Percentiles rank a stretch among this genome's conserved stretches.
Evolutionary conservation across 1,140 invertebrate genomes (phyloP).

Genomic region (Hyles vespertilio): DNA sequence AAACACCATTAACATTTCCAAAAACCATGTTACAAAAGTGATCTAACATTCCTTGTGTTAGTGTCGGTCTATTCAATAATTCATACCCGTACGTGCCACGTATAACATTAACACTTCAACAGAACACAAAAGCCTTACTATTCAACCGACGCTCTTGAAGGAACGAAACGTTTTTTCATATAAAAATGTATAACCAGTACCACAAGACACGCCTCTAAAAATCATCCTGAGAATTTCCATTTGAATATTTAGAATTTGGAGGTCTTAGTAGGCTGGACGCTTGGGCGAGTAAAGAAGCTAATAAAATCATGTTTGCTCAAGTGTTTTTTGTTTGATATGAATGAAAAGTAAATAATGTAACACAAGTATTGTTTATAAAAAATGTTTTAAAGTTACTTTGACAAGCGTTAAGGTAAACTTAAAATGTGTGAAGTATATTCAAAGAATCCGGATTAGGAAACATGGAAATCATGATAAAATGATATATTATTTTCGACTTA

Average conservation of each 20-base stretch:
- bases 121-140: slow-evolving; percentile 42
- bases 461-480: too few relatives aligned
- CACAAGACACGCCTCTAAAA: too few relatives aligned
- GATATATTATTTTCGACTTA: too few relatives aligned
- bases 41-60: slow-evolving; percentile 23
- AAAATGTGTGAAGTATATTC: too few relatives aligned
- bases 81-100: slow-evolving; percentile 63
- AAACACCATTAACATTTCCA: neutral
- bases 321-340: slow-evolving; percentile 7
- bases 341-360: neutral
- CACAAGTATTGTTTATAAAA: too few relatives aligned
- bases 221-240: neutral
- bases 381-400: too few relatives aligned
- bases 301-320: slow-evolving; percentile 32
- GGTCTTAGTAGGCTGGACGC: slow-evolving; percentile 11
- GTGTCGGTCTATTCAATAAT: slow-evolving; percentile 58
- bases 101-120: slow-evolving; percentile 58
- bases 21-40: slow-evolving; percentile 5
- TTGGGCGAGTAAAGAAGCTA: slow-evolving; percentile 17
- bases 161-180: neutral
- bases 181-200: too few relatives aligned
- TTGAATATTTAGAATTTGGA: slow-evolving; percentile 3
- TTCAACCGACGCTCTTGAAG: neutral
- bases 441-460: too few relatives aligned
- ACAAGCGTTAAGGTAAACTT: too few relatives aligned